A percentile compares a stretch with the other conserved stretches of the same genome.
phyloP scores from a whole-genome alignment of 2,888 invertebrate genomes.

The Drosophila paucipuncta region DNA sequence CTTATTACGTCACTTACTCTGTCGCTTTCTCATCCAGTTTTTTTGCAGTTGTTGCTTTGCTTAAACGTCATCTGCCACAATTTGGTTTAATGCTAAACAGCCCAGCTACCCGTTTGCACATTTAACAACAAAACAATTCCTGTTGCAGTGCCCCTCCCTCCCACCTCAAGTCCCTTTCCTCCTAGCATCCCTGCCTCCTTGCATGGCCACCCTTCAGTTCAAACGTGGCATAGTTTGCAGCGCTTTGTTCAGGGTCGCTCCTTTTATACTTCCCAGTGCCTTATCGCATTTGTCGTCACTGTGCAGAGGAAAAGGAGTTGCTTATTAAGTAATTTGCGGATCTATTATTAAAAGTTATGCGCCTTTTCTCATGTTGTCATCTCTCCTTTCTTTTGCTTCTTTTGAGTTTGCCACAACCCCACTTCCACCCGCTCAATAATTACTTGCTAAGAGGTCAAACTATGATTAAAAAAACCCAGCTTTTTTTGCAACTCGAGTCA shows the following conservation, averaged over 20 bases:
- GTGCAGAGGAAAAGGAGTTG: constrained; percentile 41
- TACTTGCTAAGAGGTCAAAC: constrained; percentile 37
- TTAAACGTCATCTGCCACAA: constrained; percentile 67
- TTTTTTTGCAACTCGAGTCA: not conserved
- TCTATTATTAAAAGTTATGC: constrained; percentile 76
- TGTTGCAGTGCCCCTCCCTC: not conserved
- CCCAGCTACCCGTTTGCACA: constrained; percentile 28
- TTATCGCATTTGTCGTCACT: constrained; percentile 45
- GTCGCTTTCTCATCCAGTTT: not conserved
- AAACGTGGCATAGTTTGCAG: constrained; percentile 56
- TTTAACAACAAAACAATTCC: constrained; percentile 1
- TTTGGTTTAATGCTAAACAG: constrained; percentile 61
- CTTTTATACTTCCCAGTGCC: constrained; percentile 27
- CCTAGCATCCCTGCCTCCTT: not conserved
- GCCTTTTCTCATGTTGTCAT: constrained; percentile 56
- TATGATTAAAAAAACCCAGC: not conserved
- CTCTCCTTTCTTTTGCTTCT: not conserved
- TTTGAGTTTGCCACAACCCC: constrained; percentile 3
- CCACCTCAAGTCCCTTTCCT: not conserved
- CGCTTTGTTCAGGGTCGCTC: constrained; percentile 63
- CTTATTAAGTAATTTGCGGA: constrained; percentile 78
- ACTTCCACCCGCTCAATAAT: constrained; percentile 44
- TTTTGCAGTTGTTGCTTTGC: constrained; percentile 40
- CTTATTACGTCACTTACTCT: not conserved
- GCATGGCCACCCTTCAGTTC: not conserved